Evolutionary conservation across 2,888 invertebrate genomes (phyloP).

Genomic region (Eristalis pertinax): DNA sequence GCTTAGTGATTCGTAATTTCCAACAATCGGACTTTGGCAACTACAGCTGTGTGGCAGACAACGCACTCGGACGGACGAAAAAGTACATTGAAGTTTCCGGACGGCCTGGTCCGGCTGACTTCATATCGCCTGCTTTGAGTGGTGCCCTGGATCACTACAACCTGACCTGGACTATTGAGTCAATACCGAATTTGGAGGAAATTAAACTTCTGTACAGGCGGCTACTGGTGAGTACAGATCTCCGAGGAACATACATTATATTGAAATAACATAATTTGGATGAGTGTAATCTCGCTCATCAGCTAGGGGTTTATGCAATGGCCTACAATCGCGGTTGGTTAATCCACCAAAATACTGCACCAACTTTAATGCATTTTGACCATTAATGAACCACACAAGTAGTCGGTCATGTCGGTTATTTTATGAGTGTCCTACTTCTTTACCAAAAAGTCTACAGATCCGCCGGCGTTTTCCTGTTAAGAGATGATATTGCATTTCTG

Average conservation of each 20-base stretch:
- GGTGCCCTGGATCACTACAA: constrained; percentile 85
- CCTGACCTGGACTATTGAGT: constrained; percentile 86
- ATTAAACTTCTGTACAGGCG: constrained; percentile 85
- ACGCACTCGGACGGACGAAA: constrained; percentile 83
- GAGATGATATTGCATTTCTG: too few species aligned
- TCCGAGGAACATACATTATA: neutral
- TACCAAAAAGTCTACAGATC: too few species aligned
- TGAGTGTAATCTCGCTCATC: neutral
- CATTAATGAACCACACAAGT: too few species aligned
- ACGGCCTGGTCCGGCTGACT: constrained; percentile 85
- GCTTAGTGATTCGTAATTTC: constrained; percentile 84
- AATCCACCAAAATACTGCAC: too few species aligned
- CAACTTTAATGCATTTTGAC: too few species aligned
- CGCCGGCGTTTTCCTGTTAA: too few species aligned
- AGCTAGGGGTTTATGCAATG: too few species aligned
- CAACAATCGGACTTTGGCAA: constrained; percentile 86
- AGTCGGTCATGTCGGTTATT: too few species aligned
- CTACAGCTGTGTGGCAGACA: constrained; percentile 84
- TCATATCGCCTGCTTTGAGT: constrained; percentile 84
- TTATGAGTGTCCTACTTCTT: too few species aligned
- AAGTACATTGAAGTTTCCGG: constrained; percentile 86
- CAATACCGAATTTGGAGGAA: constrained; percentile 85
- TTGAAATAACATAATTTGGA: neutral
- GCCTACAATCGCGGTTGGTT: too few species aligned
- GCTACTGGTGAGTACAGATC: constrained; percentile 82